These are phyloP conservation scores for Diadumene lineata DNA, from an alignment of 92 coral and sea anemone genomes.

Conservation along the genomic window DNA sequence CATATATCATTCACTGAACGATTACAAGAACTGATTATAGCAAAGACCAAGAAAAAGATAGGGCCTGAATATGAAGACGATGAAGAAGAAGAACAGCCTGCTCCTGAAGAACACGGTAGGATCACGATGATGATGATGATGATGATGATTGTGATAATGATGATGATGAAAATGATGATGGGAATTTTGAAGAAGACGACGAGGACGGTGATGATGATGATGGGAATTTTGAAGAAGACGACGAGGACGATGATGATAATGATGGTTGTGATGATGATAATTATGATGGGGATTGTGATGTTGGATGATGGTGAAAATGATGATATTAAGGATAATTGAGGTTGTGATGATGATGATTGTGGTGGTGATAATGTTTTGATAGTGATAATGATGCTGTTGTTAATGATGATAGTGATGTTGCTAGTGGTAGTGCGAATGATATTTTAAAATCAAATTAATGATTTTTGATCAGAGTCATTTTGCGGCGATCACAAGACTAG, in stretches of 20 bases:
- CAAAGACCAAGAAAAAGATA: slow-evolving; percentile 94
- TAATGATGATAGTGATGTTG: not conserved
- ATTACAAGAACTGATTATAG: slow-evolving; percentile 95
- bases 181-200: not conserved
- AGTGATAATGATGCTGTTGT: not conserved
- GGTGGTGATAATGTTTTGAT: not conserved
- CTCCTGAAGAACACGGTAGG: slow-evolving; percentile 13
- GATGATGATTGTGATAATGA: slow-evolving; percentile 21
- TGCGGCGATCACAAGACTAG: too few relatives aligned
- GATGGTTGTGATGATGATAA: not conserved
- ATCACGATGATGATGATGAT: not conserved
- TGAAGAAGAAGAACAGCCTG: slow-evolving; percentile 55
- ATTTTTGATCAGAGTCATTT: too few relatives aligned
- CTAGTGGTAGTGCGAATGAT: not conserved
- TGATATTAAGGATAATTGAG: not conserved
- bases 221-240: not conserved
- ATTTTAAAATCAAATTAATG: too few relatives aligned
- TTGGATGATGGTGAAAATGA: not conserved
- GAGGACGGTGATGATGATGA: not conserved
- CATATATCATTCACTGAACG: slow-evolving; percentile 95
- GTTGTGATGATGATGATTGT: not conserved
- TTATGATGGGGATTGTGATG: not conserved
- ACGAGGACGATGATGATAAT: not conserved
- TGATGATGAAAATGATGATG: not conserved
- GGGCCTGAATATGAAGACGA: slow-evolving; percentile 98